Base-by-base conservation (phyloP, 2,888 invertebrate species). In the Phaedon cochleariae region DNA sequence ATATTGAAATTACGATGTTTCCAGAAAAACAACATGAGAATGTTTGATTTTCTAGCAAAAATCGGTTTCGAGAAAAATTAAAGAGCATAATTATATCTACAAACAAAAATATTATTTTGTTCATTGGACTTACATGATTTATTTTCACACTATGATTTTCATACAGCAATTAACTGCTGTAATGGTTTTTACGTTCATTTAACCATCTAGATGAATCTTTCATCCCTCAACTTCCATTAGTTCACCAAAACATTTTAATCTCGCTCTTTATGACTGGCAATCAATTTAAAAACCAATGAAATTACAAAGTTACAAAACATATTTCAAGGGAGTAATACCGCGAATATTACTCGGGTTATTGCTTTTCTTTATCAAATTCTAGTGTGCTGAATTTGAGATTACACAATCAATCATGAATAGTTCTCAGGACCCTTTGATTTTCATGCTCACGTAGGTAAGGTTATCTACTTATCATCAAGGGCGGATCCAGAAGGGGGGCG, bases 21-120 rank as follows among this genome's bases (percentile, higher is more conserved):
- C 62, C 20, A 41, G 49, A 72, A 65, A 74, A 77, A 76, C 75
- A 37, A 45, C n/a, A 65, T 46, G 26, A 7, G 21, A 45, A n/a
- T n/a, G 17, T 18, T 37, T 15, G 46, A 26, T 57, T 45, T 45
- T 18, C 10, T 17, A 26, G 55, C 55, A 41, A 46, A 15, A 34
- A n/a, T 54, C 37, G 18, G 17, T 34, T 41, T 15, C 2, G 15
- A 26, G 26, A 26, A 41, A 41, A 1, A 41, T 15, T 15, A 1
- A 41, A 15, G 26, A 26, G 26, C 12, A 41, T 41, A 41, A 41
- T 1, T 2, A 12, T 34, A 34, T 34, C 34, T 34, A 34, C 34
- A 34, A 34, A 34, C 34, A 34, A 34, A 26, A 34, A 34, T 10
- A 10, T 9, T 12, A 34, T 34, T 34, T 34, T 34, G 34, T 34